These are phyloP conservation scores for Cossypha heuglini DNA, from an alignment of 2,797 vertebrate genomes.

Conservation along the genomic window DNA sequence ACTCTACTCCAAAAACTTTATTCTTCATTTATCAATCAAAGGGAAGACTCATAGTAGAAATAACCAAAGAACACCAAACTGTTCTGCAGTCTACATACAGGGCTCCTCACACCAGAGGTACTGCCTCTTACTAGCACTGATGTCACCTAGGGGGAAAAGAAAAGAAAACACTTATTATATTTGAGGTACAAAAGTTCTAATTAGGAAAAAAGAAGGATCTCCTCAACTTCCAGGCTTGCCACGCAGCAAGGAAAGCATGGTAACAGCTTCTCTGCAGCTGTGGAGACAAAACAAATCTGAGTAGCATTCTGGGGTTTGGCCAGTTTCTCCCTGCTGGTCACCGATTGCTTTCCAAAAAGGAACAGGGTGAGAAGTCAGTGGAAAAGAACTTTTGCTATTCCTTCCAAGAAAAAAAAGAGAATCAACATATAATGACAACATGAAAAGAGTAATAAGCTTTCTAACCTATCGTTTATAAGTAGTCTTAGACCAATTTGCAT, in stretches of 20 bases:
- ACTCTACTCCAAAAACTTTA: not conserved
- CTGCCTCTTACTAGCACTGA: not conserved
- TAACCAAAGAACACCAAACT: not conserved
- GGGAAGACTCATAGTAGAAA: not conserved
- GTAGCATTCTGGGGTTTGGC: constrained; percentile 11
- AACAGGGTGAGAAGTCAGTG: constrained; percentile 6
- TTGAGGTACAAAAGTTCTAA: not conserved
- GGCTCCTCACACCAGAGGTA: not conserved
- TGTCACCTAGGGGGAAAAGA: not conserved
- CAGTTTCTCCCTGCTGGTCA: constrained; percentile 7
- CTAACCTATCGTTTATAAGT: not conserved
- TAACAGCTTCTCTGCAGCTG: constrained; percentile 40
- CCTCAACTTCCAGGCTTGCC: not conserved
- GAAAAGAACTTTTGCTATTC: not conserved
- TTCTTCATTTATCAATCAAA: not conserved
- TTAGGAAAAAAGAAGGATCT: not conserved
- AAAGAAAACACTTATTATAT: not conserved
- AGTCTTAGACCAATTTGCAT: not conserved
- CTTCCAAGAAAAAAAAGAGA: not conserved
- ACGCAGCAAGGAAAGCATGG: not conserved
- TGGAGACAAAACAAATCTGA: constrained; percentile 34
- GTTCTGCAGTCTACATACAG: not conserved
- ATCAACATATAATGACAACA: not conserved
- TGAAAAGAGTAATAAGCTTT: not conserved
- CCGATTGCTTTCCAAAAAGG: constrained; percentile 18